Conservation (phyloP, 2,888 invertebrate species). For the Meandrusa payeni region DNA sequence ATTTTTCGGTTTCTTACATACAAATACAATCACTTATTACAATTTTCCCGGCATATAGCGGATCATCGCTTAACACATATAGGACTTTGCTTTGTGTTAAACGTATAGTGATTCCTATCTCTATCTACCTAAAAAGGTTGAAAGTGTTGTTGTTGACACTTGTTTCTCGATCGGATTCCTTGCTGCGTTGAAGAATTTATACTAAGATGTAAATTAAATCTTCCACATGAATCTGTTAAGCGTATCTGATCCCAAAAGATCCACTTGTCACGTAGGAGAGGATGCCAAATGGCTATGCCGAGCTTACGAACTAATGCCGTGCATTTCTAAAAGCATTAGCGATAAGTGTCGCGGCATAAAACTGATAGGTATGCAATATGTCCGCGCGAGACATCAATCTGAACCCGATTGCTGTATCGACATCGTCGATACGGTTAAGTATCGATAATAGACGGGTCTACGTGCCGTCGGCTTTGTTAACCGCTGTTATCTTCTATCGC, state of each 20-base stretch:
- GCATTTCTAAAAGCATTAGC: conserved; percentile 70
- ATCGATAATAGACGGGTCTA: conserved; percentile 17
- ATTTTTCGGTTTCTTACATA: too few relatives aligned
- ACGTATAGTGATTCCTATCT: too few relatives aligned
- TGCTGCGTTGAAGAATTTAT: too few relatives aligned
- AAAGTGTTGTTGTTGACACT: too few relatives aligned
- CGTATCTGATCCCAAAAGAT: conserved; percentile 48
- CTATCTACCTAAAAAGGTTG: too few relatives aligned
- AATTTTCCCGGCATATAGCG: too few relatives aligned
- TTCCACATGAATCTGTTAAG: conserved; percentile 39
- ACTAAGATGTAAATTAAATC: conserved; percentile 12
- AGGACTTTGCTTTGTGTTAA: too few relatives aligned
- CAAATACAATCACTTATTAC: too few relatives aligned
- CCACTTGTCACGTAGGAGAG: conserved; percentile 47
- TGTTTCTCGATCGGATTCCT: too few relatives aligned
- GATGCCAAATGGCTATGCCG: conserved; percentile 31
- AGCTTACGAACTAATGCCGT: conserved; percentile 56
- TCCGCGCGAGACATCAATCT: conserved; percentile 60
- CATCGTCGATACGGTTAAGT: conserved; percentile 35
- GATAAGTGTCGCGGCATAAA: conserved; percentile 72
- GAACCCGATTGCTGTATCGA: conserved; percentile 45
- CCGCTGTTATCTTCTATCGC: neutral
- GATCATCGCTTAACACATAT: too few relatives aligned
- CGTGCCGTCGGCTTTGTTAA: conserved; percentile 1
- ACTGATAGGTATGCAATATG: conserved; percentile 75